Evolutionary conservation across 2,888 invertebrate genomes (phyloP).

Genomic region (Azorinus chamasolen): DNA sequence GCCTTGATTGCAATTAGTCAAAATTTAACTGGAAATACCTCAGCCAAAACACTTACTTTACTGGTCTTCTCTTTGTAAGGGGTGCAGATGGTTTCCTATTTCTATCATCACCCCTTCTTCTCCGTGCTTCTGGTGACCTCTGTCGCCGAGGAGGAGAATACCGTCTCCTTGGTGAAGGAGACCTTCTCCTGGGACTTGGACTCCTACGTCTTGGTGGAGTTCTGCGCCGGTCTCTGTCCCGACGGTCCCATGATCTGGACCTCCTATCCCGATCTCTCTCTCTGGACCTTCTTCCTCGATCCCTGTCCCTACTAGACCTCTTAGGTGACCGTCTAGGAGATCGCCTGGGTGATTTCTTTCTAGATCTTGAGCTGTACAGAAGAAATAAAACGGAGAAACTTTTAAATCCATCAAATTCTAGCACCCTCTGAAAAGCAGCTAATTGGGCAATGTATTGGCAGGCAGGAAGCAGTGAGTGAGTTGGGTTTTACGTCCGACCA

Average conservation of each 20-base stretch:
- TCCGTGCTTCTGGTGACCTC: slow-evolving; percentile 51
- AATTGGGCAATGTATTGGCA: no score
- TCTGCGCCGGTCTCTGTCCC: slow-evolving; percentile 36
- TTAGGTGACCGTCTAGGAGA: slow-evolving; percentile 56
- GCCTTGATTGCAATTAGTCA: no score
- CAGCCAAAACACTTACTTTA: no score
- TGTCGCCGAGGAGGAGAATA: slow-evolving; percentile 45
- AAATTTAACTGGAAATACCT: no score
- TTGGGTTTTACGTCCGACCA: no score
- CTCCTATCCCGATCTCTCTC: slow-evolving; percentile 51
- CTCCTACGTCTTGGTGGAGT: slow-evolving; percentile 64
- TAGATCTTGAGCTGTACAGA: slow-evolving; percentile 6
- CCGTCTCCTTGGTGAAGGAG: slow-evolving; percentile 48
- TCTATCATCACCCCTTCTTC: slow-evolving; percentile 26
- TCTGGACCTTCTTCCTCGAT: slow-evolving; percentile 46
- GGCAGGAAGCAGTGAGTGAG: no score
- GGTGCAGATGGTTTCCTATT: slow-evolving; percentile 6
- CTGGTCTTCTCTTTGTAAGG: slow-evolving; percentile 1
- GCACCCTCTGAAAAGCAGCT: no score
- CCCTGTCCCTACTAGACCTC: slow-evolving; percentile 22
- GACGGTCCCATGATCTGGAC: slow-evolving; percentile 3
- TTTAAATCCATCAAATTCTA: no score
- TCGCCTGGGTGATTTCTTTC: slow-evolving; percentile 73
- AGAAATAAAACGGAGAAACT: no score
- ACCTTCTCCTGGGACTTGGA: slow-evolving; percentile 55